These are phyloP conservation scores for Phasia obesa DNA, from an alignment of 2,888 invertebrate species.

Conservation along the genomic window DNA sequence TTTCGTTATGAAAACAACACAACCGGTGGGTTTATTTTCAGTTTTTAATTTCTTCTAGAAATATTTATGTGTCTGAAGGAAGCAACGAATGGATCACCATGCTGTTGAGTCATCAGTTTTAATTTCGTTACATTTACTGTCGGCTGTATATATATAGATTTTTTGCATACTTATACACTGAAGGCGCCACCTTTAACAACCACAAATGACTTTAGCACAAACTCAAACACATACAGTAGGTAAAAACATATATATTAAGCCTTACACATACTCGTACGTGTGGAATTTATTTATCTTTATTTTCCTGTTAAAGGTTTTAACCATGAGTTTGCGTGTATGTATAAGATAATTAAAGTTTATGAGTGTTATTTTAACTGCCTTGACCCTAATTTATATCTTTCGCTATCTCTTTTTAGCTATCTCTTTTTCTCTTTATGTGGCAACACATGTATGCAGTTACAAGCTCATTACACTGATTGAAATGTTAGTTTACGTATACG, in stretches of 20 bases:
- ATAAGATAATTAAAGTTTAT: slow-evolving; percentile 30
- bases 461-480: slow-evolving; percentile 42
- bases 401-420: not conserved
- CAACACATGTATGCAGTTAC: not conserved
- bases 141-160: slow-evolving; percentile 9
- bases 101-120: slow-evolving; percentile 55
- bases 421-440: not conserved
- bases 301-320: slow-evolving; percentile 36
- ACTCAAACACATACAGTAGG: not conserved
- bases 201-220: slow-evolving; percentile 24
- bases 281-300: slow-evolving; percentile 39
- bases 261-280: not conserved
- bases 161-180: not conserved
- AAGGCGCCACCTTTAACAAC: slow-evolving; percentile 47
- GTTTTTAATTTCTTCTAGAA: not conserved
- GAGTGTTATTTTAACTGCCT: slow-evolving; percentile 59
- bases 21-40: not conserved
- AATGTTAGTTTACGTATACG: slow-evolving; percentile 14
- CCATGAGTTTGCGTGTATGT: slow-evolving; percentile 28
- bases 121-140: slow-evolving; percentile 37
- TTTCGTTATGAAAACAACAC: not conserved
- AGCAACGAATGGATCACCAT: slow-evolving; percentile 26
- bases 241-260: not conserved
- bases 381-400: slow-evolving; percentile 60
- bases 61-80: slow-evolving; percentile 11